Percentiles rank a stretch among this genome's conserved stretches.
Evolutionary conservation across 1,140 invertebrate genomes (phyloP).

Genomic region (Ceratosolen fusciceps): DNA sequence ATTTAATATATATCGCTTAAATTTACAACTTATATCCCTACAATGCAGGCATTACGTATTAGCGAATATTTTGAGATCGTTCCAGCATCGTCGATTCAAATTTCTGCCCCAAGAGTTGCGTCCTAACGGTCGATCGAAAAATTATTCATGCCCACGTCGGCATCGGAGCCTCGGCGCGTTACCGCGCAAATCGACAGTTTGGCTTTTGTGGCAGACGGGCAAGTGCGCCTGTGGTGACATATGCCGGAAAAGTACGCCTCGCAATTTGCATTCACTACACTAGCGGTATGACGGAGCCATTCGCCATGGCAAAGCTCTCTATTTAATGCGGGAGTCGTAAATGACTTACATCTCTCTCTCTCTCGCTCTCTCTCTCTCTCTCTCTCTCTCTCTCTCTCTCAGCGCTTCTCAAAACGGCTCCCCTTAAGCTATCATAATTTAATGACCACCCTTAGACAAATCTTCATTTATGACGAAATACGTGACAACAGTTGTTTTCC

Average conservation of each 20-base stretch:
- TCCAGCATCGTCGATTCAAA: background rate
- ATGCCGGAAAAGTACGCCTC: constrained; percentile 45
- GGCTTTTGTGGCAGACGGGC: constrained; percentile 31
- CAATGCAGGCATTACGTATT: no score
- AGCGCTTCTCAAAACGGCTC: no score
- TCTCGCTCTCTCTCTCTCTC: background rate
- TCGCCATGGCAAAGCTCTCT: background rate
- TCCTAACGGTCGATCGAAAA: constrained; percentile 44
- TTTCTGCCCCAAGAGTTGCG: background rate
- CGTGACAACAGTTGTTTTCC: no score
- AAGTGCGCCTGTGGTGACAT: constrained; percentile 48
- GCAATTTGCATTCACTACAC: constrained; percentile 30
- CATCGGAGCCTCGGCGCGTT: constrained; percentile 2
- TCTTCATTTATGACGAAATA: no score
- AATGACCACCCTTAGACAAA: no score
- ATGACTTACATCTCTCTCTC: background rate
- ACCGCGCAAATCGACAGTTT: background rate
- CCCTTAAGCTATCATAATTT: no score
- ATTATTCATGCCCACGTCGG: constrained; percentile 35
- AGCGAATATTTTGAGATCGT: no score
- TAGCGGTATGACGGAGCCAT: background rate
- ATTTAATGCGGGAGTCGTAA: background rate
- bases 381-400: no score
- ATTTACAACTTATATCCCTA: no score
- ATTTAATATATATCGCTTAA: no score